Evolutionary conservation across 2,888 invertebrate genomes (phyloP), one percentile per base, ranked within the genome.

Genomic region (Sericinus montela): DNA sequence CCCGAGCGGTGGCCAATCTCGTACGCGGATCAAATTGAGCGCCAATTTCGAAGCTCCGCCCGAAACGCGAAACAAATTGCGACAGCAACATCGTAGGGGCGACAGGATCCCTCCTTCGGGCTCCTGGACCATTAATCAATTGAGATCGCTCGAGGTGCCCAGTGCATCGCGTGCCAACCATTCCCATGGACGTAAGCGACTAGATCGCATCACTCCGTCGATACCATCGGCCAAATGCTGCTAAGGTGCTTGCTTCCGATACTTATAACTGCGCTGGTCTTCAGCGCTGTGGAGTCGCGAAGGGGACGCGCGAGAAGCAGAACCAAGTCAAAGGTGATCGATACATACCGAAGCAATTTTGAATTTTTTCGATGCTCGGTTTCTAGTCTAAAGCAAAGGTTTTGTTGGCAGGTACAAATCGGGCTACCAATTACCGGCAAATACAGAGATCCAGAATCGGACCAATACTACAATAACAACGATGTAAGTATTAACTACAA

Each of bases 381-480:
- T 14, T 8, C 4, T n/a, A 38, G n/a, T 32, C 25, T 43, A 25
- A 42, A 14, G 2, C 3, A 9, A 5, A n/a, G 6, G 23, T 42
- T 48, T n/a, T 25, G 15, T 29, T 15, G n/a, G 11, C 74, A 93
- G 91, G 92, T 95, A 47, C 95, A 95, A 91, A 95, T 96, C 65
- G 96, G 96, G 43, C 77, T 96, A 58, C 96, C 96, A 1, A 94
- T 96, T 50, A 96, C 96, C 29, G 96, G 96, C 53, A 96, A 96
- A 85, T 96, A 96, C 74, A 90, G 95, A 59, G 96, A 97, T 81
- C 94, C 95, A 0, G 96, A 97, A 79, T 95, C 96, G 6, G 96
- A 96, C 82, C 94, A 95, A 70, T 97, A 97, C 76, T 97, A 97
- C 85, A 96, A 96, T 69, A 96, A 96, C 66, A 93, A 95, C 57